Evolutionary conservation across 2,888 invertebrate species (phyloP), one percentile per base, ranked within the genome.

Genomic region (Tachina fera): DNA sequence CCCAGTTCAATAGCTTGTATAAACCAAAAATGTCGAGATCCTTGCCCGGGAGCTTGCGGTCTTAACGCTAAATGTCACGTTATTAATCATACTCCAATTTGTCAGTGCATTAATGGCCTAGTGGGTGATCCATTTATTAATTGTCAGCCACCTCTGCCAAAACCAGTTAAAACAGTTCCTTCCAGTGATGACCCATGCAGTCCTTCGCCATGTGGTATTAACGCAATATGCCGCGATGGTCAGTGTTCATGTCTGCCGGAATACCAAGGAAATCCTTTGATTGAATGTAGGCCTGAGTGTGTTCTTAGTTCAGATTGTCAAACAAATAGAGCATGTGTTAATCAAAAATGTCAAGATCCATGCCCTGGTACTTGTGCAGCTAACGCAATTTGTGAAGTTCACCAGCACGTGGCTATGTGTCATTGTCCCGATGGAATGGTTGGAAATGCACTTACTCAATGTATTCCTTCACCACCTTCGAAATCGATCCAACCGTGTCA

Each of bases 11-110:
- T 94, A 89, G 95, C 96, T n/a, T 96, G 96, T 89, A 94, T 96
- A 14, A 94, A 94, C 88, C 94, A 95, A 92, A 96, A 94, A 90
- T 96, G 96, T 89, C 93, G 94, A 45, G 96, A 96, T 91, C 96
- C 96, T 16, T 96, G 96, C 87, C 95, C 95, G 1, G 96, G 96
- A 22, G 95, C 95, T 61, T 96, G 96, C 89, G 96, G 96, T 67
- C 93, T 93, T 88, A 94, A 94, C 87, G 94, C 96, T 87, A 90
- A 94, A 87, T 95, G 96, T 90, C 92, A 92, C 63, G 95, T 96
- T 9, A 94, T 95, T 82, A 95, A 95, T 89, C 96, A 96, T 89
- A 94, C 94, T 53, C 96, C 96, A 2, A 94, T 94, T 11, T 96
- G 96, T 89, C 93, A 95, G 39, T 96, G 96, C 89, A 90, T 93